Base-by-base conservation (phyloP, 2,888 invertebrate species). In the Boloria selene region DNA sequence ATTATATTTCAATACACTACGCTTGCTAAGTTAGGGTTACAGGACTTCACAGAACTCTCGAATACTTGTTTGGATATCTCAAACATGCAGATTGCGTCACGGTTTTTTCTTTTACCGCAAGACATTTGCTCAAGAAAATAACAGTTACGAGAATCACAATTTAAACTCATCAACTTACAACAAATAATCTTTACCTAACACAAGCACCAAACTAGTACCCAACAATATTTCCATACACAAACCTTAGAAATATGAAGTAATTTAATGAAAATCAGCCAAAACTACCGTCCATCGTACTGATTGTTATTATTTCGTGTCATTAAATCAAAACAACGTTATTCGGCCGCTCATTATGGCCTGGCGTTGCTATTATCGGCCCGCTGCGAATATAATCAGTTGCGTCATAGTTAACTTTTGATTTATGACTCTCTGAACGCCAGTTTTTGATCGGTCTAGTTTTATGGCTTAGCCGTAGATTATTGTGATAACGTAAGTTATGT, bases 301-400 rank as follows among this genome's bases (percentile, higher is more conserved):
- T 87, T 86, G 86, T 84, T 84, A 85, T 88, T 87, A 87, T 87
- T 86, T 82, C 83, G 79, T 79, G 81, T 86, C 87, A 86, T 88
- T 88, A 89, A 90, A 90, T 89, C 89, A 90, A 87, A 87, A 79
- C 83, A 82, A 78, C 18, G 61, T 79, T 78, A 83, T 87, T 85
- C 78, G 78, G 77, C 77, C 78, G 75, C 86, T 88, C 87, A 87
- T 87, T 87, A 86, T 75, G 79, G 79, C 67, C 44, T 50, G 14
- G 42, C 75, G 73, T 47, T 62, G 73, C 78, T 78, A 77, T 80
- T 81, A 78, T 82, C 77, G 81, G 77, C 77, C 78, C 78, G 71
- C 67, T 78, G 82, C 82, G 83, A 83, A 82, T 84, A 84, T 86
- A 86, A 87, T 86, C 85, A 85, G 82, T 78, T 75, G 72, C 75